Percentiles rank a stretch among this genome's conserved stretches.
Evolutionary conservation across 2,888 invertebrate genomes (phyloP).

Genomic region (Bugula neritina): DNA sequence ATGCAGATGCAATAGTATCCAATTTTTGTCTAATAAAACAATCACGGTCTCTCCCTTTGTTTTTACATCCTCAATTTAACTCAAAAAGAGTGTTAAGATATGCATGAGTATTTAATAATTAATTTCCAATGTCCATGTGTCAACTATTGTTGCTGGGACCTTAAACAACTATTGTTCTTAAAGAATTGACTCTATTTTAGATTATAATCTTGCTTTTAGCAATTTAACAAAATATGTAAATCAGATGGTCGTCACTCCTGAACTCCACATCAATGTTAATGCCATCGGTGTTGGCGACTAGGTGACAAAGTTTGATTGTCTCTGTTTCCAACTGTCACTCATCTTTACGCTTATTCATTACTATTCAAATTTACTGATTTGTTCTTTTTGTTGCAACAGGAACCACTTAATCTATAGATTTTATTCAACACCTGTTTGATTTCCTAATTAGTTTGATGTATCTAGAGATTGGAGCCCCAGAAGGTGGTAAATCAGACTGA

Average conservation of each 20-base stretch:
- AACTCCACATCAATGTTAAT: no score
- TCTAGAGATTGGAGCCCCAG: no score
- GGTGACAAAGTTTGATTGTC: no score
- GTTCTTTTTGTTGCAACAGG: no score
- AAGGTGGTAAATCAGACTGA: no score
- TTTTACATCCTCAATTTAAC: slow-evolving; percentile 20
- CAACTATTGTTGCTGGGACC: slow-evolving; percentile 19
- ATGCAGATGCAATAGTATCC: neutral
- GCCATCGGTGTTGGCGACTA: no score
- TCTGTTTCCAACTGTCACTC: no score
- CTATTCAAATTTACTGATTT: no score
- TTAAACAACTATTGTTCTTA: slow-evolving; percentile 22
- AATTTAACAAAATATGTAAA: neutral
- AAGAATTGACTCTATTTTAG: slow-evolving; percentile 13
- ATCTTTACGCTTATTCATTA: no score
- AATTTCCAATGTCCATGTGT: slow-evolving; percentile 2
- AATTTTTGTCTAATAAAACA: slow-evolving; percentile 12
- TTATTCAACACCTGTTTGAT: no score
- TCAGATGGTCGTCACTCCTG: slow-evolving; percentile 2
- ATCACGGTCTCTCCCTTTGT: neutral
- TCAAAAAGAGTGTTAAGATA: slow-evolving; percentile 4
- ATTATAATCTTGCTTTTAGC: neutral
- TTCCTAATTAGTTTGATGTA: no score
- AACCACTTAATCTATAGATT: no score
- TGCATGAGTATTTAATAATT: slow-evolving; percentile 12